A percentile compares a stretch with the other conserved stretches of the same genome.
Conservation (phyloP, 2,113 vertebrate genomes). For the Anseranas semipalmata region DNA sequence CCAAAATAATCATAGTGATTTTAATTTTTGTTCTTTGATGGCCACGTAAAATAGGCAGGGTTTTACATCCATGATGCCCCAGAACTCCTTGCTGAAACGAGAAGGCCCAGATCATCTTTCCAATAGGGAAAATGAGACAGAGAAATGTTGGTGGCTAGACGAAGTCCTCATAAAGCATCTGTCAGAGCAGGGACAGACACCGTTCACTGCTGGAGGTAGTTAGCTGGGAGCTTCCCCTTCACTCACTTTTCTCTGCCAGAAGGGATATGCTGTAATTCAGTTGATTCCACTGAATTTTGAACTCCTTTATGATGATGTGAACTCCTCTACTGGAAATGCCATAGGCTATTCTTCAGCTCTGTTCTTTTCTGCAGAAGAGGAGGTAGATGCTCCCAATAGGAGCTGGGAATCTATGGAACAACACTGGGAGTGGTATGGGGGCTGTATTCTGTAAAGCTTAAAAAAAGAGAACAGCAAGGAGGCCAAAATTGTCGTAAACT, state of each 20-base stretch:
- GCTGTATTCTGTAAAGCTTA: neutral
- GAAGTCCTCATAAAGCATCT: neutral
- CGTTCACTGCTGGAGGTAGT: neutral
- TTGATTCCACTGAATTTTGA: neutral
- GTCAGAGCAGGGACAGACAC: neutral
- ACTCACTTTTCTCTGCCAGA: neutral
- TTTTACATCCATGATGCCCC: neutral
- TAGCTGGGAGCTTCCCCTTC: neutral
- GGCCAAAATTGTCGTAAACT: neutral
- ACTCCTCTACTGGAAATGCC: neutral
- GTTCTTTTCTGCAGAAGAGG: neutral
- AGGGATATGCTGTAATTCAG: neutral
- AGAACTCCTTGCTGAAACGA: neutral
- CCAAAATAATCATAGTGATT: neutral
- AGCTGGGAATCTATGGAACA: neutral
- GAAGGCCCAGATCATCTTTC: neutral
- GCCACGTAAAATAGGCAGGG: neutral
- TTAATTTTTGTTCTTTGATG: neutral
- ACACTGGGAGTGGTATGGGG: neutral
- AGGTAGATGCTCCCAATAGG: neutral
- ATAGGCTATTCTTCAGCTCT: neutral
- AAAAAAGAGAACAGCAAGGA: neutral
- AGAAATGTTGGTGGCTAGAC: neutral
- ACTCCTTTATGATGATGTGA: neutral
- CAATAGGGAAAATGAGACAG: neutral